These are phyloP conservation scores for Mythimna loreyi DNA, from an alignment of 2,888 invertebrate species.

Conservation along the genomic window DNA sequence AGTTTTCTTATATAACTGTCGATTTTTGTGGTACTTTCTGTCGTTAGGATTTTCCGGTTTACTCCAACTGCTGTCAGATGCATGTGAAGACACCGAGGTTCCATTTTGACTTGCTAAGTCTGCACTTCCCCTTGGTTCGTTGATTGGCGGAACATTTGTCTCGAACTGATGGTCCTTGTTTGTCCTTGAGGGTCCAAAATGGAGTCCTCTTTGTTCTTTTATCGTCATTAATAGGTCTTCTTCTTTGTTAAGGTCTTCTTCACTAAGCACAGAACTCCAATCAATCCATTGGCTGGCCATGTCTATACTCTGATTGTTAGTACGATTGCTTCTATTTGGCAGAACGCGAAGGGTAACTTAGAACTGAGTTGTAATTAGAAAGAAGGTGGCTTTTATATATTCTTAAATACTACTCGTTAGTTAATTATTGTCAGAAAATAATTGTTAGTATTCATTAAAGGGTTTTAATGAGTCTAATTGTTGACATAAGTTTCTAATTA, in stretches of 20 bases:
- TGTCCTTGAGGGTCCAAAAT: no score
- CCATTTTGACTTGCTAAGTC: background rate
- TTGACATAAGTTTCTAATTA: no score
- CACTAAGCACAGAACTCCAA: background rate
- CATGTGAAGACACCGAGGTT: background rate
- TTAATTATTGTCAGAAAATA: no score
- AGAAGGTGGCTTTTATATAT: background rate
- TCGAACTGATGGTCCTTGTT: no score
- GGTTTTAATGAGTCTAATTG: no score
- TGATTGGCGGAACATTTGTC: background rate
- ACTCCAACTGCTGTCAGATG: background rate
- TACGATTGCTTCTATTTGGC: background rate
- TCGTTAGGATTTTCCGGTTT: background rate
- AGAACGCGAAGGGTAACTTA: background rate
- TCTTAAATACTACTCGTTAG: no score
- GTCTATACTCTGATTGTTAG: background rate
- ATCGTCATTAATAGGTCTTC: background rate
- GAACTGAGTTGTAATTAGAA: slow-evolving; percentile 4
- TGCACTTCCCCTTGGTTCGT: background rate
- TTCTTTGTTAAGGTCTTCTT: background rate
- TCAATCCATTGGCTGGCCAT: no score
- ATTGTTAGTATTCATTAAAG: no score
- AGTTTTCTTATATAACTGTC: no score
- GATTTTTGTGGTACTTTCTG: background rate
- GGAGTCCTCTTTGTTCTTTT: no score